Evolutionary conservation across 2,113 vertebrate species (phyloP), one percentile per base, ranked within the genome.

Genomic region (Scomber colias): DNA sequence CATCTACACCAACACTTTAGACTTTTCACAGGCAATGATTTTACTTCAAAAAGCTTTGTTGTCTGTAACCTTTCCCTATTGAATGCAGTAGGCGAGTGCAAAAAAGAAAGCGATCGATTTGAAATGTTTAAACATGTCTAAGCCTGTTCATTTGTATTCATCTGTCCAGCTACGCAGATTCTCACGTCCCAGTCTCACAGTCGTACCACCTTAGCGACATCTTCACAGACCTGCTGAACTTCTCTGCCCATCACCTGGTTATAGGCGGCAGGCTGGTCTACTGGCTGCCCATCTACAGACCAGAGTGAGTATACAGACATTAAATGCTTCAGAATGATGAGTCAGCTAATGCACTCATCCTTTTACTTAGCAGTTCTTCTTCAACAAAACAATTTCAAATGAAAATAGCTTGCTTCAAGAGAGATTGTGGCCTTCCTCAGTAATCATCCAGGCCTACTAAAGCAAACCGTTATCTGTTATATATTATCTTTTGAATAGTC

Each of bases 151-250:
- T 70, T 72, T 24, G 71, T 15, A 21, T 69, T 78, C 49, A 83
- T 45, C 27, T 70, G 3, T 40, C 14, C 79, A 95, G 94, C 81
- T 97, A 95, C 79, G 86, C 93, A 60, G 97, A 99, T 91, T 98
- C 94, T 76, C 97, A 97, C 5, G 93, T 98, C 70, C 95, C 97
- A 1, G 94, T 97, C 71, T 97, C 97, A 68, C 96, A 97, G 90
- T 97, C 62, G 48, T 99, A 99, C 74, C 96, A 97, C 81, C 94
- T 99, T 73, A 98, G 97, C 79, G 97, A 99, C 92, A 99, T 99
- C 92, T 98, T 99, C 86, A 95, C 95, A 60, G 98, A 99, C 90
- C 95, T 99, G 0, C 89, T 99, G 82, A 97, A 96, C 90, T 98
- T 99, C 89, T 96, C 97, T 0, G 96, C 97, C 24, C 95, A 96